These are phyloP conservation scores for Enteromius fasciolatus DNA, from an alignment of 2,797 vertebrate genomes.

Conservation along the genomic window DNA sequence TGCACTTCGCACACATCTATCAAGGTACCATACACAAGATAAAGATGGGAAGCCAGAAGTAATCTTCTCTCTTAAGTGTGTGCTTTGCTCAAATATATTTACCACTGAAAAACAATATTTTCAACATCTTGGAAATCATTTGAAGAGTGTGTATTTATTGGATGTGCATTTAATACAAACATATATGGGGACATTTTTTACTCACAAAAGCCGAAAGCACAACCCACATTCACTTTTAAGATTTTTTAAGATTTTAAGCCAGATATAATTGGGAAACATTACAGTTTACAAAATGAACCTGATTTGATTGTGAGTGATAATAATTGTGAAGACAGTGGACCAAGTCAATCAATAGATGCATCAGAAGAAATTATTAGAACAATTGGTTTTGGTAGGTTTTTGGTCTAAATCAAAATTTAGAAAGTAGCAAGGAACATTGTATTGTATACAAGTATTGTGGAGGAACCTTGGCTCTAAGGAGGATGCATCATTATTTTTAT, in stretches of 20 bases:
- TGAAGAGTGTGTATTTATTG: not conserved
- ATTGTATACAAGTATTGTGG: too few relatives aligned
- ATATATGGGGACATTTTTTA: slow-evolving; percentile 18
- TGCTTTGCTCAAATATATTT: slow-evolving; percentile 1
- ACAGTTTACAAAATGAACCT: slow-evolving; percentile 12
- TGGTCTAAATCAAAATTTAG: too few relatives aligned
- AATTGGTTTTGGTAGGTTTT: too few relatives aligned
- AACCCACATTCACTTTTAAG: slow-evolving; percentile 22
- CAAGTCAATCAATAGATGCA: too few relatives aligned
- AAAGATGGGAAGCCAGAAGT: not conserved
- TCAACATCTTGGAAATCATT: slow-evolving; percentile 3
- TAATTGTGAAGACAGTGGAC: not conserved
- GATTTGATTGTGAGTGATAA: not conserved
- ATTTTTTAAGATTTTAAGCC: slow-evolving; percentile 16
- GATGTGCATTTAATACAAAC: not conserved
- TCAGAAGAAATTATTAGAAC: not conserved
- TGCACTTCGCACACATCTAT: too few relatives aligned
- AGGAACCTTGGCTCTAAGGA: too few relatives aligned
- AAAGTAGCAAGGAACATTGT: too few relatives aligned
- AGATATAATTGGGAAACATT: slow-evolving; percentile 14
- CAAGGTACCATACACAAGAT: too few relatives aligned
- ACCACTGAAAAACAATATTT: slow-evolving; percentile 1
- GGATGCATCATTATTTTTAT: too few relatives aligned
- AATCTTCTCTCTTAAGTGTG: slow-evolving; percentile 1
- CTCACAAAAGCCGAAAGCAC: slow-evolving; percentile 33